Evolutionary conservation across 2,888 invertebrate genomes (phyloP).

Genomic region (Furcula furcula): DNA sequence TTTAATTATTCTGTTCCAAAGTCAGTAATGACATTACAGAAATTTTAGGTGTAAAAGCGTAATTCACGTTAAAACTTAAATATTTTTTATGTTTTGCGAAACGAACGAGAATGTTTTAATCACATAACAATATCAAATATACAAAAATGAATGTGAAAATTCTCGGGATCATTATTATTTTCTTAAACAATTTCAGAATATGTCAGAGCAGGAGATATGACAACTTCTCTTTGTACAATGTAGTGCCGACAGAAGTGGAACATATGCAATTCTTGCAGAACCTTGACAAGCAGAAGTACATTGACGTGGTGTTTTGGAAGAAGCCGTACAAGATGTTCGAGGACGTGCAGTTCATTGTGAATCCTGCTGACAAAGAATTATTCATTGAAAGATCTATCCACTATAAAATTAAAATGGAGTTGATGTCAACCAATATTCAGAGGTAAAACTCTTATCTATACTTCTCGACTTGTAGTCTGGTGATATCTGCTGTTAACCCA

Average conservation of each 20-base stretch:
- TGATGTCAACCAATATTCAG: constrained; percentile 43
- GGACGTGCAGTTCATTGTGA: constrained; percentile 51
- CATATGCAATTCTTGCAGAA: constrained; percentile 58
- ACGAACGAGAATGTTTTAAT: too few species aligned
- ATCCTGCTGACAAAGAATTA: constrained; percentile 34
- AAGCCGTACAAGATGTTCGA: constrained; percentile 46
- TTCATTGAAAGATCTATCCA: constrained; percentile 50
- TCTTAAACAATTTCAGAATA: constrained; percentile 33
- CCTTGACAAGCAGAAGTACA: constrained; percentile 45
- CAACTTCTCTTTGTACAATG: constrained; percentile 41
- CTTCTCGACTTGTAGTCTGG: too few species aligned
- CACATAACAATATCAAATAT: constrained; percentile 10
- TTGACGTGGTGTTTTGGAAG: constrained; percentile 55
- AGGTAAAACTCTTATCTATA: too few species aligned
- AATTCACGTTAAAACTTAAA: too few species aligned
- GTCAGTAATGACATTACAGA: too few species aligned
- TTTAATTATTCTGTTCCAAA: too few species aligned
- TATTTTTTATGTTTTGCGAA: too few species aligned
- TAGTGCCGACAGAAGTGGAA: constrained; percentile 34
- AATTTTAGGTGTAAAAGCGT: too few species aligned
- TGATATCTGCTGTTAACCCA: too few species aligned
- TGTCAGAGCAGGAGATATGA: constrained; percentile 43
- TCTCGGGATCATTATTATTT: constrained; percentile 35
- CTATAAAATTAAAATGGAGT: constrained; percentile 35
- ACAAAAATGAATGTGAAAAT: constrained; percentile 41